Evolutionary conservation across 2,113 vertebrate species (phyloP).

Genomic region (Eudyptes chrysolophus): DNA sequence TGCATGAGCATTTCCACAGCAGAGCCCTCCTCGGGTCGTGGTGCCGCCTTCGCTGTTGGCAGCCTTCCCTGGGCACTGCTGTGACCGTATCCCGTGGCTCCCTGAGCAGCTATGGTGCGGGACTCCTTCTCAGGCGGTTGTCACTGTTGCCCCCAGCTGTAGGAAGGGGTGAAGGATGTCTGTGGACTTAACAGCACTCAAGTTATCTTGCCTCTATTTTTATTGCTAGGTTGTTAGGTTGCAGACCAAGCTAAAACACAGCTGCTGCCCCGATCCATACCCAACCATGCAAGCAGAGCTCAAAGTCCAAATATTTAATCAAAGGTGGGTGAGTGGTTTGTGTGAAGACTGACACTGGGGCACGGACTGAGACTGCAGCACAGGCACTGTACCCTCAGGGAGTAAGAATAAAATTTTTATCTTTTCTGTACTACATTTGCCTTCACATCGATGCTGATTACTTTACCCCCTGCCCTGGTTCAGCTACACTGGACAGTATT

Average conservation of each 20-base stretch:
- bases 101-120: not conserved
- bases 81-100: rapidly evolving
- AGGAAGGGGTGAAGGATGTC: not conserved
- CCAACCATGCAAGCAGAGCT: not conserved
- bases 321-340: not conserved
- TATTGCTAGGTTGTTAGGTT: not conserved
- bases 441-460: not conserved
- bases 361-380: not conserved
- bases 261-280: not conserved
- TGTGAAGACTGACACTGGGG: not conserved
- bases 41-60: not conserved
- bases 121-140: not conserved
- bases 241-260: not conserved
- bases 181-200: not conserved
- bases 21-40: not conserved
- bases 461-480: not conserved
- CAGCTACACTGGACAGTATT: not conserved
- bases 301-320: not conserved
- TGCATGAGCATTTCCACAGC: not conserved
- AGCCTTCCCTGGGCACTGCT: not conserved
- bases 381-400: not conserved
- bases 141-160: not conserved
- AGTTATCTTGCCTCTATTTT: not conserved
- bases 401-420: not conserved
- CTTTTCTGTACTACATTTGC: not conserved